Base-by-base conservation (phyloP, 1,140 invertebrate species). In the Bombus waltoni region DNA sequence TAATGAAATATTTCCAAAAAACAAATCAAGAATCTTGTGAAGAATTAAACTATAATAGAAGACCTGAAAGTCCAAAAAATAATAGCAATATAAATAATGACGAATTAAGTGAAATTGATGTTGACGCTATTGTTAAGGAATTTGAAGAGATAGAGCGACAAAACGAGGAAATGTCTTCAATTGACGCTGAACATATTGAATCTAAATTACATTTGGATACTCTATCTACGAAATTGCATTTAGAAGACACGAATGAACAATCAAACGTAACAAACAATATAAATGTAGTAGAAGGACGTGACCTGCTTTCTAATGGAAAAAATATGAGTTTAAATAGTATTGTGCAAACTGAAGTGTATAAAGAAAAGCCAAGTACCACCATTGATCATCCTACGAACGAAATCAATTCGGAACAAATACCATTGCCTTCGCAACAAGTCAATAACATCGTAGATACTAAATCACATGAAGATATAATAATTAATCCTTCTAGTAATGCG, bases 1-100 rank as follows among this genome's bases (percentile, higher is more conserved):
- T 95, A 59, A 66, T 94, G 11, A 95, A 95, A 85, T 95, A 95
- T 79, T 95, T 95, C 70, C 81, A 87, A 32, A 89, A 74, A 70
- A 47, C 72, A 1, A 68, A n/a, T 73, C 38, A 13, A 13, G 62
- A 77, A 59, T 80, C 53, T 44, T 10, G 32, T 70, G 73, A 86
- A 3, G 70, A 73, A 82, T 62, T 11, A 25, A 18, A n/a, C 10
- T 11, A 47, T 32, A 28, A 47, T 32, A 28, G 70, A n/a, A 25
- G 74, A 66, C 18, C 28, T 22, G 57, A 57, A 76, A 40, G 15
- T 62, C 8, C 11, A 42, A 38, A 66, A 40, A 38, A 65, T 62
- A 57, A 89, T 38, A 18, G 11, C 18, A 38, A 70, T 1, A 62
- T 73, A 40, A 71, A 66, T 68, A 65, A 65, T 1, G 62, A 80